Base-by-base conservation (phyloP, 2,113 vertebrate species). In the Asarcornis scutulata region DNA sequence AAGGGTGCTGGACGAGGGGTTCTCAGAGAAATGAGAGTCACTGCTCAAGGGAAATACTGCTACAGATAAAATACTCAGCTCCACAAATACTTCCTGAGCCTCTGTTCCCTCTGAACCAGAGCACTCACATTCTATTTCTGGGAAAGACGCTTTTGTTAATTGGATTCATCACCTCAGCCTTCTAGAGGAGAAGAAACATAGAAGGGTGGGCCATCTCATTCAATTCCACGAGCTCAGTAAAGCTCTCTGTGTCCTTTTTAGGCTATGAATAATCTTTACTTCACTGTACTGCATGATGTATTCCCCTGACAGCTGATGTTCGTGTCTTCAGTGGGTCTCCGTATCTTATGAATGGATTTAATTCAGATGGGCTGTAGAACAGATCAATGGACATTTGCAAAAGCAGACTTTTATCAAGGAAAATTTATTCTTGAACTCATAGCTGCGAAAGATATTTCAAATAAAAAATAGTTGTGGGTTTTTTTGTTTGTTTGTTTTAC, bases 101-200 rank as follows among this genome's bases (percentile, higher is more conserved):
- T 78, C 64, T 68, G 60, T 58, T 84, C 91, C 36, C 17, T 76
- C 53, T 82, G 89, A 89, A 91, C 74, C 73, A 72, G 34, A 76
- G 81, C 66, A 82, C 66, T 92, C 68, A 2, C 5, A 32, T 62
- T 91, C 91, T 83, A 14, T 94, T 94, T 83, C 89, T 91, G 89
- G 78, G 75, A 66, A 92, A 55, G 55, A 92, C 59, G 8, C 32
- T 88, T 89, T 86, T 95, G 75, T 53, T 91, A 90, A 93, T 86
- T 80, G 82, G 56, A 81, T 83, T 95, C 73, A 79, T 91, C 86
- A 75, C 74, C 74, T 93, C 84, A 79, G 1, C 53, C 21, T 93
- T 38, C 34, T 91, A 76, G 77, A 44, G 44, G 69, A 86, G 74
- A 72, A 86, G 29, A 79, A 91, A 75, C 2, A 3, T 16, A 32